A percentile compares a stretch with the other conserved stretches of the same genome.
phyloP scores from a whole-genome alignment of 2,797 vertebrate species.

The Antrozous pallidus region DNA sequence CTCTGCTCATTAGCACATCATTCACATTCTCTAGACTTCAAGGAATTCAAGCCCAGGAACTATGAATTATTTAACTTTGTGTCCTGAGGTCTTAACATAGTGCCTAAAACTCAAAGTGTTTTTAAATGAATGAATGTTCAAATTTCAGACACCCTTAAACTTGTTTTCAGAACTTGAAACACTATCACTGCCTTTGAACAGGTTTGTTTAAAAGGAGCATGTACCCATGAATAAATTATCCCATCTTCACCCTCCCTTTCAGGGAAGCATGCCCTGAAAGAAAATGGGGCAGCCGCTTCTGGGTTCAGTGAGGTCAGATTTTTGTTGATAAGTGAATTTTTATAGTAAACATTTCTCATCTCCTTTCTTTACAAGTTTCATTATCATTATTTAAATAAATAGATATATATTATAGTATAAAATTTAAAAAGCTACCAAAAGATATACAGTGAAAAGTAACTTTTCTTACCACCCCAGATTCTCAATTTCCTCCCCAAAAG shows the following conservation, averaged over 20 bases:
- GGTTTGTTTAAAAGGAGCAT: neutral
- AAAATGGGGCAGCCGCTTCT: neutral
- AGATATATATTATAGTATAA: neutral
- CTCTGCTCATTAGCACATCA: neutral
- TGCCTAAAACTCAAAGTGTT: neutral
- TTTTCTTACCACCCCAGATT: neutral
- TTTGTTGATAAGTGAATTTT: neutral
- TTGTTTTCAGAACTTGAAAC: neutral
- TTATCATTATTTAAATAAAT: neutral
- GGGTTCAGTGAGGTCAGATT: neutral
- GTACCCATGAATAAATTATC: conserved; percentile 49
- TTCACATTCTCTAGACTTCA: neutral
- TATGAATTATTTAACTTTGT: neutral
- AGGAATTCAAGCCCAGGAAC: neutral
- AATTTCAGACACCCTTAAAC: neutral
- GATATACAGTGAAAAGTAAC: neutral
- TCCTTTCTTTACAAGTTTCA: neutral
- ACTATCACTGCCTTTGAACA: neutral
- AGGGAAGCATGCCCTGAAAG: neutral
- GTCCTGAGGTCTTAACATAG: neutral
- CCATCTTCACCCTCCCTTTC: neutral
- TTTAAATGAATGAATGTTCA: neutral
- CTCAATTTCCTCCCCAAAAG: neutral
- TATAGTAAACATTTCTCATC: neutral
- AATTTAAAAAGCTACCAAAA: neutral